phyloP scores from a whole-genome alignment of 2,888 invertebrate genomes.

The Melinopterus prodromus region DNA sequence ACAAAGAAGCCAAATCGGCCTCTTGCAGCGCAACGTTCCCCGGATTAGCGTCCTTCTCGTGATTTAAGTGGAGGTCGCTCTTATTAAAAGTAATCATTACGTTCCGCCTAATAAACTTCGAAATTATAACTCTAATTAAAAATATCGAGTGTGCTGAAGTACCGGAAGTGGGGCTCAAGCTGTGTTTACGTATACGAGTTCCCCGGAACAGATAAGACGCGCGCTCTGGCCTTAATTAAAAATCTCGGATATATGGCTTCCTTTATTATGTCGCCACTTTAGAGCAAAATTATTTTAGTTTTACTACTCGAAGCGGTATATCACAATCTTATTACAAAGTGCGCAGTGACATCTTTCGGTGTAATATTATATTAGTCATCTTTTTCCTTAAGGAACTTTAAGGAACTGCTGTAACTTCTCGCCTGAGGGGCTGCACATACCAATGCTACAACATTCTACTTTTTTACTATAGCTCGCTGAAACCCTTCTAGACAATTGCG shows the following conservation, averaged over 20 bases:
- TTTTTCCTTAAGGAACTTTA: not conserved
- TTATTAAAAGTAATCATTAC: slow-evolving; percentile 4
- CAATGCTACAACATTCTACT: too few relatives aligned
- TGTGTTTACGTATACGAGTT: slow-evolving; percentile 16
- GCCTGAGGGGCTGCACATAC: too few relatives aligned
- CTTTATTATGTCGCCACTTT: slow-evolving; percentile 25
- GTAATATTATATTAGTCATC: not conserved
- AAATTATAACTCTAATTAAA: slow-evolving; percentile 28
- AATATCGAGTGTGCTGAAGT: slow-evolving; percentile 7
- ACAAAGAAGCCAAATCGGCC: not conserved
- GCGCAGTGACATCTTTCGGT: not conserved
- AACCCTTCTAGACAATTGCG: too few relatives aligned
- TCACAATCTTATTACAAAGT: not conserved
- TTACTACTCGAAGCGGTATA: not conserved
- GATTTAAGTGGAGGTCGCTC: not conserved
- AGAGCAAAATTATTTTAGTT: not conserved
- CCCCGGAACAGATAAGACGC: slow-evolving; percentile 21
- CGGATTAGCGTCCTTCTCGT: not conserved
- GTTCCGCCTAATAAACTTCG: slow-evolving; percentile 21
- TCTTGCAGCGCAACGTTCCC: not conserved
- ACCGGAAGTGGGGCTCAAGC: slow-evolving; percentile 16
- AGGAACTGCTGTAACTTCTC: too few relatives aligned
- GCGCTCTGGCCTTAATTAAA: slow-evolving; percentile 30
- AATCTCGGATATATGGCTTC: slow-evolving; percentile 33
- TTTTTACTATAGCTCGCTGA: too few relatives aligned